Evolutionary conservation across 2,113 vertebrate genomes (phyloP).

Genomic region (Accipiter cooperii): DNA sequence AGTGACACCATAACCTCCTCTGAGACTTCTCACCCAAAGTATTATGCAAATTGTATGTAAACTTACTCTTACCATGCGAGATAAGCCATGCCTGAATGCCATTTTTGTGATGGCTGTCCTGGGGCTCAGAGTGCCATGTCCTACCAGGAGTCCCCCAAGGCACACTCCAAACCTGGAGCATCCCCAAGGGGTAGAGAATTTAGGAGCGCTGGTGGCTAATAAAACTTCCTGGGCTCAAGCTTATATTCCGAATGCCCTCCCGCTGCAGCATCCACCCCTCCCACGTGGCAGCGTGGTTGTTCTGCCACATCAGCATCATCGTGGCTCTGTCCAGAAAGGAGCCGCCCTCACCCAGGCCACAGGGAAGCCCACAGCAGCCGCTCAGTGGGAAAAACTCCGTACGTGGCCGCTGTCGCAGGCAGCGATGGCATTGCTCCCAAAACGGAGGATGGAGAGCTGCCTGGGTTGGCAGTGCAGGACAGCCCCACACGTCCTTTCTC

Average conservation of each 20-base stretch:
- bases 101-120: background rate
- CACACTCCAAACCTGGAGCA: background rate
- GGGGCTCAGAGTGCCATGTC: background rate
- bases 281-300: background rate
- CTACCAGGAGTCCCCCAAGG: background rate
- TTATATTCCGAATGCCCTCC: background rate
- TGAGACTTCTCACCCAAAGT: background rate
- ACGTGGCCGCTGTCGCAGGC: background rate
- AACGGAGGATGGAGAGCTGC: background rate
- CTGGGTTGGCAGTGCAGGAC: background rate
- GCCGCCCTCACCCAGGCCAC: background rate
- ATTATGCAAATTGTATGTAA: background rate
- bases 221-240: background rate
- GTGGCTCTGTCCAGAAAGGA: background rate
- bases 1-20: background rate
- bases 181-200: background rate
- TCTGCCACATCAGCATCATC: background rate
- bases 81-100: background rate
- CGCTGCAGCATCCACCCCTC: background rate
- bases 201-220: background rate
- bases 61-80: background rate
- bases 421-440: background rate
- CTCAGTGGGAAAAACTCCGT: rapidly evolving
- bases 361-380: background rate
- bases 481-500: rapidly evolving